A percentile compares a stretch with the other conserved stretches of the same genome.
phyloP scores from a whole-genome alignment of 2,113 vertebrate species.

The Emydocephalus ijimae region DNA sequence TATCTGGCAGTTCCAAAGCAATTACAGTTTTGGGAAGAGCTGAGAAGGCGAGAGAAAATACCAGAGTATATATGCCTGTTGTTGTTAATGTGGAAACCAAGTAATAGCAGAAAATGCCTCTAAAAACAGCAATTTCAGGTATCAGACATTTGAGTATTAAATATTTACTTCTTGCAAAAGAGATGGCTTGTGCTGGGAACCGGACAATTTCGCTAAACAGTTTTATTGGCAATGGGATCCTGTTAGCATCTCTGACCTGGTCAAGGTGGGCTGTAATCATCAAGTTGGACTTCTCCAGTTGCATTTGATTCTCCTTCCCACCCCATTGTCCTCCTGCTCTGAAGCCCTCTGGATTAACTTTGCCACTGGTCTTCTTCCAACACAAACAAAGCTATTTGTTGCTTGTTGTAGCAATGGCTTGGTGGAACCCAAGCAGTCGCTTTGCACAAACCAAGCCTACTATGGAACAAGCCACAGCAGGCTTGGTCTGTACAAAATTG shows the following conservation, averaged over 20 bases:
- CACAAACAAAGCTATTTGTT: background rate
- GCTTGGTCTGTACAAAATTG: background rate
- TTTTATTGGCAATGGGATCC: background rate
- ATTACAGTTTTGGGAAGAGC: constrained; percentile 1
- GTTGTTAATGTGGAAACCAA: constrained; percentile 15
- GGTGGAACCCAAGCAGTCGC: background rate
- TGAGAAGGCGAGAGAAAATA: background rate
- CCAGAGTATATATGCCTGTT: background rate
- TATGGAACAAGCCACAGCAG: background rate
- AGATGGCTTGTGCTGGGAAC: background rate
- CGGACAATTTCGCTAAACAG: background rate
- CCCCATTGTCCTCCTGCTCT: background rate
- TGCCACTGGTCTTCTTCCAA: background rate
- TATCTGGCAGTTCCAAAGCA: constrained; percentile 13
- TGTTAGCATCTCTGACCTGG: background rate
- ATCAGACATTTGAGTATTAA: constrained; percentile 9
- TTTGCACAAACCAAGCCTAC: background rate
- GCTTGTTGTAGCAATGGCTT: background rate
- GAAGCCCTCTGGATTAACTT: background rate
- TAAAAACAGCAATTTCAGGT: constrained; percentile 21
- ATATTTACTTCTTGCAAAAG: constrained; percentile 12
- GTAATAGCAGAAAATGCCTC: constrained; percentile 22
- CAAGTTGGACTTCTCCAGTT: background rate
- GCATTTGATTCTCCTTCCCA: background rate
- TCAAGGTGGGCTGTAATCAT: background rate